Percentiles rank a stretch among this genome's conserved stretches.
Conservation (phyloP, 2,888 invertebrate genomes). For the Endomychus coccineus region DNA sequence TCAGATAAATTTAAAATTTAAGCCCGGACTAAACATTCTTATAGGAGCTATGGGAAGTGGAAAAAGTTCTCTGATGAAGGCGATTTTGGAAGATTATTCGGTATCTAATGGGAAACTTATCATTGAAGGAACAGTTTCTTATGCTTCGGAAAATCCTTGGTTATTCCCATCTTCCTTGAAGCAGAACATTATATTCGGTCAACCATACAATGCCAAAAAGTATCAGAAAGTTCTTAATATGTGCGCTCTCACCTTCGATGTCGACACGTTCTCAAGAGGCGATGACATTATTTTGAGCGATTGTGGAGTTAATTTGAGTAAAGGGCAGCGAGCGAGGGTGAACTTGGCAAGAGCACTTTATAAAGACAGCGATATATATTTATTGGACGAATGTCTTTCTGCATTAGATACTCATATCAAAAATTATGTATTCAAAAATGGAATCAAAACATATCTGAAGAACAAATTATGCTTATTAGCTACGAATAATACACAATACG, state of each 20-base stretch:
- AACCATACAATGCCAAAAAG: conserved; percentile 47
- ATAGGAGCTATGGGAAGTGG: conserved; percentile 58
- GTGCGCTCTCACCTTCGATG: conserved; percentile 57
- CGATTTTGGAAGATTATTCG: conserved; percentile 35
- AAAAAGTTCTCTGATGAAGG: conserved; percentile 42
- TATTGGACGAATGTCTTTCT: conserved; percentile 71
- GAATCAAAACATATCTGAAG: conserved; percentile 51
- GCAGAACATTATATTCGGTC: conserved; percentile 69
- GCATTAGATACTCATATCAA: conserved; percentile 69
- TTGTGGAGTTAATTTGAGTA: conserved; percentile 65
- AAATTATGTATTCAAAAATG: conserved; percentile 59
- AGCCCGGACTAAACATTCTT: conserved; percentile 44
- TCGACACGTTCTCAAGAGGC: conserved; percentile 61
- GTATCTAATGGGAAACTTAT: conserved; percentile 33
- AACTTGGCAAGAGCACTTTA: conserved; percentile 67
- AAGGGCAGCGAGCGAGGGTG: conserved; percentile 73
- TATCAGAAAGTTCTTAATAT: conserved; percentile 52
- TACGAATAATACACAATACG: conserved; percentile 39
- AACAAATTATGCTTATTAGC: conserved; percentile 51
- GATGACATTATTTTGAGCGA: conserved; percentile 71
- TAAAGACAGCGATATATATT: conserved; percentile 62
- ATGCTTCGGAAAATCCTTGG: conserved; percentile 55
- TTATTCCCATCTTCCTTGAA: conserved; percentile 49
- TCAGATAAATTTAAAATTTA: conserved; percentile 38
- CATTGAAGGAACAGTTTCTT: conserved; percentile 46